These are phyloP conservation scores for Chrosomus eos DNA, from an alignment of 2,797 vertebrate species.

Conservation along the genomic window DNA sequence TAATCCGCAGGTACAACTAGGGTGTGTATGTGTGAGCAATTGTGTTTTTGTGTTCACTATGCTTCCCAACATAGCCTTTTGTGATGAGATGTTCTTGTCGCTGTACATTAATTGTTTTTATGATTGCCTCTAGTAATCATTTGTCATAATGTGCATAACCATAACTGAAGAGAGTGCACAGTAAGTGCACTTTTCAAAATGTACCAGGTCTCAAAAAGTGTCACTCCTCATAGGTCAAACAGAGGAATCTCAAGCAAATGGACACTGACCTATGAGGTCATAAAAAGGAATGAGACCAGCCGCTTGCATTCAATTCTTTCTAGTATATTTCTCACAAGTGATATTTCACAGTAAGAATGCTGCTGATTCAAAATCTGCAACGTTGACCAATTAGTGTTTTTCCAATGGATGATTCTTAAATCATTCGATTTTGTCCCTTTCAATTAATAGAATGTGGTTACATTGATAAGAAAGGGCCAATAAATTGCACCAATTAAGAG, in stretches of 20 bases:
- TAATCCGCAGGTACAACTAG: conserved; percentile 26
- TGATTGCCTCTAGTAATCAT: not conserved
- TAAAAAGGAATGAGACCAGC: not conserved
- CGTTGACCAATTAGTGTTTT: too few species aligned
- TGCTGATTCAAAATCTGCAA: not conserved
- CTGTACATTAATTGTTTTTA: not conserved
- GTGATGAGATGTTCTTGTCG: not conserved
- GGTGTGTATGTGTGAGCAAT: conserved; percentile 28
- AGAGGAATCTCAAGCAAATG: conserved; percentile 26
- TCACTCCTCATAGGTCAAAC: conserved; percentile 38
- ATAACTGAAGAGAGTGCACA: conserved; percentile 1
- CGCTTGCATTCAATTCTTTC: not conserved
- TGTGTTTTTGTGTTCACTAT: not conserved
- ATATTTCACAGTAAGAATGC: not conserved
- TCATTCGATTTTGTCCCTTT: not conserved
- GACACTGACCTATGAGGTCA: conserved; percentile 23
- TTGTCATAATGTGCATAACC: not conserved
- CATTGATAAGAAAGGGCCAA: not conserved
- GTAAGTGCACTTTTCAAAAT: conserved; percentile 33
- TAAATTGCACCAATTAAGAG: not conserved
- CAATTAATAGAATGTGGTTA: not conserved
- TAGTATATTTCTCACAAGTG: not conserved
- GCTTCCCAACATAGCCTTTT: conserved; percentile 17
- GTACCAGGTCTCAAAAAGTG: conserved; percentile 12
- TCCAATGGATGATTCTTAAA: not conserved